A percentile compares a stretch with the other conserved stretches of the same genome.
phyloP scores from a whole-genome alignment of 1,140 invertebrate genomes.

The Apis dorsata region DNA sequence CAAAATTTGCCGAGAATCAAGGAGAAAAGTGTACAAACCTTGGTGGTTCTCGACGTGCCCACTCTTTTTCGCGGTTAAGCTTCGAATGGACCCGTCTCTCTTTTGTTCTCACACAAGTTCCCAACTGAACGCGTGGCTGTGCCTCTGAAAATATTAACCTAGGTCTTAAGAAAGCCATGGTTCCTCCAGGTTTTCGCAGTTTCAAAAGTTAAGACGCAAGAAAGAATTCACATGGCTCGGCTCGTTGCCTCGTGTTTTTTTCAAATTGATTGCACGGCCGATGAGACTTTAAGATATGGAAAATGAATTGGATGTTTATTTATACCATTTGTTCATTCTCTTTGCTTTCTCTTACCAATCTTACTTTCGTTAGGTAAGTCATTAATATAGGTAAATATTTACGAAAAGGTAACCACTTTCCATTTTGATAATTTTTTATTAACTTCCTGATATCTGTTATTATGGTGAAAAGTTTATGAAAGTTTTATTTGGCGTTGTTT shows the following conservation, averaged over 20 bases:
- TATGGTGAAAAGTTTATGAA: too few relatives aligned
- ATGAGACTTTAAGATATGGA: neutral
- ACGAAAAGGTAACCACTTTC: too few relatives aligned
- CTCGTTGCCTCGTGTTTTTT: neutral
- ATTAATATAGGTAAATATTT: too few relatives aligned
- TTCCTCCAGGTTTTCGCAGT: neutral
- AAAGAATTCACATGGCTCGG: neutral
- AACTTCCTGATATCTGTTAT: too few relatives aligned
- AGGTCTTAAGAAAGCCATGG: neutral
- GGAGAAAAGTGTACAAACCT: neutral
- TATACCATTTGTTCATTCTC: neutral
- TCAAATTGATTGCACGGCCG: neutral
- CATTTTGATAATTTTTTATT: too few relatives aligned
- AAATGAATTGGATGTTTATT: neutral
- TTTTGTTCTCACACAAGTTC: neutral
- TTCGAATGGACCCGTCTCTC: neutral
- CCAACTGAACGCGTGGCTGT: neutral
- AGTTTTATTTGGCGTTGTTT: too few relatives aligned
- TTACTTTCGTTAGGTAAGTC: too few relatives aligned
- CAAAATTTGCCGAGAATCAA: conserved; percentile 6
- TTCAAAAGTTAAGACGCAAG: conserved; percentile 10
- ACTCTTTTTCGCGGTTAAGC: neutral
- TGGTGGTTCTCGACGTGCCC: neutral
- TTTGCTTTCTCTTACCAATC: too few relatives aligned
- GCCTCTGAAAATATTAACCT: conserved; percentile 25